Conservation (phyloP, 2,797 vertebrate species). For the Ctenopoma kingsleyae region DNA sequence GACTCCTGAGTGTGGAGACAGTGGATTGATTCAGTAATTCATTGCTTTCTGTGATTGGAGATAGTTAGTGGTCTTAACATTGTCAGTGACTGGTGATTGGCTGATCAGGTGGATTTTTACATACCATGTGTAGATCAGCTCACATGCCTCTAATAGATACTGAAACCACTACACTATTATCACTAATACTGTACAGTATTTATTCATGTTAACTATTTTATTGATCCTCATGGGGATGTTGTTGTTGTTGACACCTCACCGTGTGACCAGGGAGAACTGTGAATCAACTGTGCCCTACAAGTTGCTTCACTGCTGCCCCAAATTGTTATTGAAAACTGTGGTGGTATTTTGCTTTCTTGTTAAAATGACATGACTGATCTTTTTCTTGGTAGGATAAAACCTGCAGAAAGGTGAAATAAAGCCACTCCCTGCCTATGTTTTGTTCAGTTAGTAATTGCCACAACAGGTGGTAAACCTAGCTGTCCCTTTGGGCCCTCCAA, state of each 20-base stretch:
- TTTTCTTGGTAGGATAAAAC: constrained; percentile 37
- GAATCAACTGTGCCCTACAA: too few relatives aligned
- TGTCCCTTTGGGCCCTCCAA: constrained; percentile 45
- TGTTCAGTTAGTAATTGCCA: constrained; percentile 77
- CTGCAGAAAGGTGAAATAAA: constrained; percentile 42
- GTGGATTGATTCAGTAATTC: too few relatives aligned
- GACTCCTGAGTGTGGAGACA: constrained; percentile 1
- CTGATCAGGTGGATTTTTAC: neutral
- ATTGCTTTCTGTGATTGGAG: too few relatives aligned
- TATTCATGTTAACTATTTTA: too few relatives aligned
- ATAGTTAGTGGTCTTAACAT: neutral
- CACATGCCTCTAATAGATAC: neutral
- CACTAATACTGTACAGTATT: too few relatives aligned
- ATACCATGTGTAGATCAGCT: neutral
- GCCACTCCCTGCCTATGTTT: constrained; percentile 45
- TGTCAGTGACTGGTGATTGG: neutral
- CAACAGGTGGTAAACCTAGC: constrained; percentile 81
- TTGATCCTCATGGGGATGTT: too few relatives aligned
- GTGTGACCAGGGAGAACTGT: too few relatives aligned
- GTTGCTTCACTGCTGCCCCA: too few relatives aligned
- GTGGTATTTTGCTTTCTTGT: too few relatives aligned
- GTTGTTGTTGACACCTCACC: too few relatives aligned
- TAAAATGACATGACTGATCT: neutral
- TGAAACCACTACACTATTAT: too few relatives aligned
- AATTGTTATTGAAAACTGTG: too few relatives aligned